These are phyloP conservation scores for Parotia lawesii DNA, from an alignment of 2,113 vertebrate genomes.

Conservation along the genomic window DNA sequence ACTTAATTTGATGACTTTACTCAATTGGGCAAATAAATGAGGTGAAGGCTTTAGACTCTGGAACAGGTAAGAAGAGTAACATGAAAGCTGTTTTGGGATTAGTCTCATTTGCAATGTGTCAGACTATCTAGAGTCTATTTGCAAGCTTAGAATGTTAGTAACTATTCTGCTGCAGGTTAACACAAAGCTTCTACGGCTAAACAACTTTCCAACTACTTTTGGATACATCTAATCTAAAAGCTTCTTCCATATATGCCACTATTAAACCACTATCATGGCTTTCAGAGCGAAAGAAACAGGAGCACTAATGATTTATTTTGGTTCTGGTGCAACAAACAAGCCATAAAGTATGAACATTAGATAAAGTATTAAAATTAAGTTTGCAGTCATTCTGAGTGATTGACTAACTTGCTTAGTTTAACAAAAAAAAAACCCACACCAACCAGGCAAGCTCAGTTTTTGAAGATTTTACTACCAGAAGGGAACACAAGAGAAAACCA, in stretches of 20 bases:
- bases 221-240: neutral
- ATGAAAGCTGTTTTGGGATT: neutral
- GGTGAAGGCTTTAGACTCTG: slow-evolving; percentile 98
- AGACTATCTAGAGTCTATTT: neutral
- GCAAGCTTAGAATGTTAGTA: neutral
- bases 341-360: neutral
- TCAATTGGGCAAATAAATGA: slow-evolving; percentile 96
- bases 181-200: neutral
- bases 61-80: slow-evolving; percentile 62
- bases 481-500: neutral
- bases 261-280: neutral
- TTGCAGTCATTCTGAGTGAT: neutral
- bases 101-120: neutral
- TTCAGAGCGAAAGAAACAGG: neutral
- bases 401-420: neutral
- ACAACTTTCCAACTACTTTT: neutral
- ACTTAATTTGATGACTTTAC: slow-evolving; percentile 99
- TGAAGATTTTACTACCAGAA: neutral
- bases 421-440: neutral
- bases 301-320: neutral
- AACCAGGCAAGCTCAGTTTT: neutral
- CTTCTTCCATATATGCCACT: neutral
- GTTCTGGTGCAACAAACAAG: neutral
- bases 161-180: neutral
- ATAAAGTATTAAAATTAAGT: neutral